Evolutionary conservation across 2,113 vertebrate genomes (phyloP).

Genomic region (Alligator sinensis): DNA sequence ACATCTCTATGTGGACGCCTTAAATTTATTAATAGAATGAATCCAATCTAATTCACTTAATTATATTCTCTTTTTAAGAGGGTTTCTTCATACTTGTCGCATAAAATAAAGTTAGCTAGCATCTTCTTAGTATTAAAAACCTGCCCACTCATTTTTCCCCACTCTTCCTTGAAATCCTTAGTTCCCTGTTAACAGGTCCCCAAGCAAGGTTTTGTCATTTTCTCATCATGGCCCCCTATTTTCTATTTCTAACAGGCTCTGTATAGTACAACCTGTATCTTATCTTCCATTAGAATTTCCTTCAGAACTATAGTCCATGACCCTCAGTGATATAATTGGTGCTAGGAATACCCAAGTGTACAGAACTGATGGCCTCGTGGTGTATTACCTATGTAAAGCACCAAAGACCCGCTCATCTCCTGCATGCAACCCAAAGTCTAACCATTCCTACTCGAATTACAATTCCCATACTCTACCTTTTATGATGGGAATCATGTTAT

Average conservation of each 20-base stretch:
- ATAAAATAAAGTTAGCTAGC: too few species aligned
- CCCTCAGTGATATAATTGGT: neutral
- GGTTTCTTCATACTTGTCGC: too few species aligned
- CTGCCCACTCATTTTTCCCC: too few species aligned
- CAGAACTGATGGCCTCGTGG: neutral
- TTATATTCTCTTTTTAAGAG: too few species aligned
- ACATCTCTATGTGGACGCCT: too few species aligned
- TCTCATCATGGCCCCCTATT: neutral
- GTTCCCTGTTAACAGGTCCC: neutral
- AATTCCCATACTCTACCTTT: neutral
- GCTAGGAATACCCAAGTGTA: neutral
- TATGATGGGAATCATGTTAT: rapidly evolving
- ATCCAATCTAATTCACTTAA: too few species aligned
- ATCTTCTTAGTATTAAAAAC: too few species aligned
- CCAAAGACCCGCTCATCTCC: neutral
- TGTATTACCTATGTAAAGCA: neutral
- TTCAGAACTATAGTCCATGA: neutral
- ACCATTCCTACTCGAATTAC: neutral
- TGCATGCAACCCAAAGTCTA: neutral
- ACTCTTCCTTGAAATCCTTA: neutral
- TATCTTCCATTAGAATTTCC: neutral
- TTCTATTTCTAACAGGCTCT: neutral
- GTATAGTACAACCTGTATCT: neutral
- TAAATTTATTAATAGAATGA: too few species aligned
- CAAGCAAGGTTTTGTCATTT: neutral